Base-by-base conservation (phyloP, 2,797 vertebrate species). In the Tapirus indicus region DNA sequence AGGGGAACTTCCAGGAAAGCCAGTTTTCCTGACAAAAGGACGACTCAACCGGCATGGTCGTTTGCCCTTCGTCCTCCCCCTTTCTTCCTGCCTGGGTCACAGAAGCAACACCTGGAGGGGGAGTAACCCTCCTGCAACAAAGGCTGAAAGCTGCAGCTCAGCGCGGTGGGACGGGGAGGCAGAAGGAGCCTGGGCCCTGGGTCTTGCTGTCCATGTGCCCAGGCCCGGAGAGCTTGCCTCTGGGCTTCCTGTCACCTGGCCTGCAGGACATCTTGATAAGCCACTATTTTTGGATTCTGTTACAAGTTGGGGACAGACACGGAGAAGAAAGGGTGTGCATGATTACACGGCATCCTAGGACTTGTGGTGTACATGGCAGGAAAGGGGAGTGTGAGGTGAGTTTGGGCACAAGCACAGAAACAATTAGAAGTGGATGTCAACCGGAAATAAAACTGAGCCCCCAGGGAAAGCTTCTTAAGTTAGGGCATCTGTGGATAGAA, bases 1-100 rank as follows among this genome's bases (percentile, higher is more conserved):
- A 25, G 41, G 72, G 35, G 84, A 49, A 84, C 41, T 91, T 80
- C 9, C n/a, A 74, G 58, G 29, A 87, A 66, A 68, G 38, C 7
- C 72, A 64, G 62, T 44, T 88, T 84, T 77, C 71, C 44, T 23
- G n/a, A 71, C 32, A 49, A 77, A 69, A 95, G 69, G 27, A 29
- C 20, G 87, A 38, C 13, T 64, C 29, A 80, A 35, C 11, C 25
- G 62, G 47, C 41, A 41, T 12, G 6, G 47, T 25, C 38, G 29
- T 72, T 47, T 27, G 25, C 9, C 7, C 35, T 54, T 78, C 16
- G 35, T 18, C 27, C 11, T 13, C 32, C 20, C 62, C 47, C 1
- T 8, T n/a, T 87, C 21, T 44, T 75, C 71, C 62, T 35, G 62
- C 60, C 27, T 29, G 56, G 21, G n/a, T 91, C 35, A 49, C 60